These are phyloP conservation scores for Pheosia gnoma DNA, from an alignment of 2,888 invertebrate genomes.

Conservation along the genomic window DNA sequence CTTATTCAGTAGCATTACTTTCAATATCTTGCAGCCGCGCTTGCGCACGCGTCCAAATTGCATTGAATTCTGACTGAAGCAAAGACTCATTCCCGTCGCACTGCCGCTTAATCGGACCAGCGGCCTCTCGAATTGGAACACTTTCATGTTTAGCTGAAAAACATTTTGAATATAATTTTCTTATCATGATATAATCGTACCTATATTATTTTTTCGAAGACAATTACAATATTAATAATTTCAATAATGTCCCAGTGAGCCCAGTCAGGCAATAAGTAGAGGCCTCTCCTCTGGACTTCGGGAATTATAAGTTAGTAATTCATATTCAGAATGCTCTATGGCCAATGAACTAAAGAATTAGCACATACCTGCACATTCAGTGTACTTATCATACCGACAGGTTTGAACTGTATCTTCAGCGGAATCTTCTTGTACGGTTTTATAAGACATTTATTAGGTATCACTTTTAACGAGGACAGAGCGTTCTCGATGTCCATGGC, in stretches of 20 bases:
- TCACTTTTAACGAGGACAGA: slow-evolving; percentile 67
- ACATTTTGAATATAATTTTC: neutral
- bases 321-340: too few species aligned
- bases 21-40: slow-evolving; percentile 70
- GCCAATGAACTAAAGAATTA: slow-evolving; percentile 23
- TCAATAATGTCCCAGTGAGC: too few species aligned
- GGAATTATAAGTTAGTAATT: too few species aligned
- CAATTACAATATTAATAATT: too few species aligned
- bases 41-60: slow-evolving; percentile 77
- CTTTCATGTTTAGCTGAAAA: slow-evolving; percentile 73
- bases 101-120: slow-evolving; percentile 70
- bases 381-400: slow-evolving; percentile 69
- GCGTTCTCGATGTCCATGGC: slow-evolving; percentile 69
- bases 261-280: too few species aligned
- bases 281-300: too few species aligned
- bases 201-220: too few species aligned
- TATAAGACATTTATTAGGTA: slow-evolving; percentile 66
- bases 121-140: slow-evolving; percentile 66
- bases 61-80: slow-evolving; percentile 70
- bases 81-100: slow-evolving; percentile 73
- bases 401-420: slow-evolving; percentile 75
- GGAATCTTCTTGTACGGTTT: slow-evolving; percentile 66
- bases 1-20: slow-evolving; percentile 73
- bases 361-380: slow-evolving; percentile 69
- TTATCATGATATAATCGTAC: too few species aligned